Evolutionary conservation across 2,113 vertebrate genomes (phyloP), one percentile per base, ranked within the genome.

Genomic region (Danionella cerebrum): DNA sequence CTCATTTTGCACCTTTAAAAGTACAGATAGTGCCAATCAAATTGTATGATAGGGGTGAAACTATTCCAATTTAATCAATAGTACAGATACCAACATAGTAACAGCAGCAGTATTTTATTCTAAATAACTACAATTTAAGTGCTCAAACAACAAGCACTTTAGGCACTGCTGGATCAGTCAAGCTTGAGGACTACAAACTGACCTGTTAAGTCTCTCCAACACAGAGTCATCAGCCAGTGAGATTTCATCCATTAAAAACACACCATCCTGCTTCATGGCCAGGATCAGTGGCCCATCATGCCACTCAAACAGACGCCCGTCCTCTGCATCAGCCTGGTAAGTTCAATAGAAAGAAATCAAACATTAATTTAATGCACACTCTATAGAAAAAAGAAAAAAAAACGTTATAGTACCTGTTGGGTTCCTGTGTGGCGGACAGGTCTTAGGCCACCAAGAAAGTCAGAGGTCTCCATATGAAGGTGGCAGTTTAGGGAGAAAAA

Each of bases 141-240:
- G n/a, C n/a, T n/a, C n/a, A n/a, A n/a, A n/a, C n/a, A n/a, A n/a
- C n/a, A n/a, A n/a, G n/a, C n/a, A n/a, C n/a, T n/a, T n/a, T n/a
- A n/a, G n/a, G n/a, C n/a, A n/a, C n/a, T n/a, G n/a, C n/a, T n/a
- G n/a, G n/a, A n/a, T n/a, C n/a, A n/a, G n/a, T n/a, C n/a, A n/a
- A n/a, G n/a, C n/a, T n/a, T 47, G 19, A 24, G 22, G 21, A 25
- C 10, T 36, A 1, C 44, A 27, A 55, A 41, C 52, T 2, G 76
- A 99, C 96, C 96, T 99, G 84, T 99, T 99, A 45, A 99, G 94
- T 82, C 96, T 87, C 84, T 99, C 96, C 35, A 99, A 80, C 13
- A 99, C 96, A 0, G 96, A 99, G 79, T 99, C 96, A 25, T 99
- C 95, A 21, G 96, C 96, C 75, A 99, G 75, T 0, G 96, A 98